A percentile compares a stretch with the other conserved stretches of the same genome.
Conservation (phyloP, 2,113 vertebrate species). For the Corynorhinus townsendii region DNA sequence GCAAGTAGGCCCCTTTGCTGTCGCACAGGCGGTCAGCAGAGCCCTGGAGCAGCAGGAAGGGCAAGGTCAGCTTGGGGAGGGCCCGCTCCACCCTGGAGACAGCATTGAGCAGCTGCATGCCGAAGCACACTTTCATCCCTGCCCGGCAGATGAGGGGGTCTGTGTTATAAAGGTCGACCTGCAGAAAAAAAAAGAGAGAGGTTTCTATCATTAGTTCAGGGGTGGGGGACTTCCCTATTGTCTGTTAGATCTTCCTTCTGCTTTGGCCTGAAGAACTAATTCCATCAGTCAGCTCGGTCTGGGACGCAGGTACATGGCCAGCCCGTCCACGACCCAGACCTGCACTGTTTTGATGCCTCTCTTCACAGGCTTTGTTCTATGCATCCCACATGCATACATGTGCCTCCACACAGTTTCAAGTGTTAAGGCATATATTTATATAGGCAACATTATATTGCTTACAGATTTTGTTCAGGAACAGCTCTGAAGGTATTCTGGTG, state of each 20-base stretch:
- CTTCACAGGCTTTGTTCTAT: background rate
- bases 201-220: background rate
- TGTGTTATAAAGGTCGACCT: conserved; percentile 89
- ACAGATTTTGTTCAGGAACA: background rate
- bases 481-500: background rate
- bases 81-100: conserved; percentile 86
- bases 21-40: conserved; percentile 91
- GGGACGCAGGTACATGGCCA: background rate
- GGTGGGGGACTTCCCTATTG: background rate
- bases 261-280: background rate
- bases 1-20: conserved; percentile 89
- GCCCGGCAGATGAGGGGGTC: conserved; percentile 90
- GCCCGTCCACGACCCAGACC: background rate
- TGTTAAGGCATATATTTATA: background rate
- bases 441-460: rapidly evolving
- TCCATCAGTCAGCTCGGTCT: background rate
- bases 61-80: conserved; percentile 88
- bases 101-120: conserved; percentile 90
- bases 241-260: background rate
- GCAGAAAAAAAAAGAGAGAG: background rate
- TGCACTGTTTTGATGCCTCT: background rate
- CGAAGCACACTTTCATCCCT: conserved; percentile 89
- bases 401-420: background rate
- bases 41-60: conserved; percentile 94
- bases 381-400: rapidly evolving